Base-by-base conservation (phyloP, 2,888 invertebrate genomes). In the Phalangium opilio region DNA sequence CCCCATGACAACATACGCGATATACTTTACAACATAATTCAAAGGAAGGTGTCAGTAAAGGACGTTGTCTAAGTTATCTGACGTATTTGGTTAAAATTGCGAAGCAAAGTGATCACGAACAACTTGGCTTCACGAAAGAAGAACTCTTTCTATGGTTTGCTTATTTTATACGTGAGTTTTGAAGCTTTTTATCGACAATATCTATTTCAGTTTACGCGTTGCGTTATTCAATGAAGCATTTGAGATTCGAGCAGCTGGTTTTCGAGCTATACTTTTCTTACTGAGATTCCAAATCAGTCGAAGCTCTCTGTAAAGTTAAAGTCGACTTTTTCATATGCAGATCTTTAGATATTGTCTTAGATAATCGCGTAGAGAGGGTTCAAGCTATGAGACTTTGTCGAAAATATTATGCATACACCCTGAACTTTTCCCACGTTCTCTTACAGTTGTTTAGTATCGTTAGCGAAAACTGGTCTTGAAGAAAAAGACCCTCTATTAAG, bases 311-410 rank as follows among this genome's bases (percentile, higher is more conserved):
- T 64, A 76, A 77, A 57, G 70, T 90, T 55, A 81, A 83, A 62
- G 74, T 90, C 61, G 86, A 87, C 56, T 82, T 79, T 67, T 75
- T 93, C 57, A 75, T 93, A 52, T 78, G 79, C 57, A 79, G 87
- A 61, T 89, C 87, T 55, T 75, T 95, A 64, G 95, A 95, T 70
- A 71, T 93, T 52, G 77, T 82, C 67, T 71, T 89, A 42, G 83
- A 83, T 59, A 90, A 89, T 67, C 69, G 71, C 50, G 64, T 70
- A 36, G 93, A 95, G 65, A 75, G 91, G 39, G 78, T 87, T 45
- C 93, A 93, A 69, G 90, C 87, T 1, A 71, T 93, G 58, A 80
- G 90, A 60, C 75, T 95, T 50, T 81, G 86, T 47, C 71, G 85
- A 44, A 73, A 63, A 74, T 83, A 58, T 66, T 83, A 43, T 73